These are phyloP conservation scores for Bombus superbus DNA, from an alignment of 1,140 invertebrate genomes.

Conservation along the genomic window DNA sequence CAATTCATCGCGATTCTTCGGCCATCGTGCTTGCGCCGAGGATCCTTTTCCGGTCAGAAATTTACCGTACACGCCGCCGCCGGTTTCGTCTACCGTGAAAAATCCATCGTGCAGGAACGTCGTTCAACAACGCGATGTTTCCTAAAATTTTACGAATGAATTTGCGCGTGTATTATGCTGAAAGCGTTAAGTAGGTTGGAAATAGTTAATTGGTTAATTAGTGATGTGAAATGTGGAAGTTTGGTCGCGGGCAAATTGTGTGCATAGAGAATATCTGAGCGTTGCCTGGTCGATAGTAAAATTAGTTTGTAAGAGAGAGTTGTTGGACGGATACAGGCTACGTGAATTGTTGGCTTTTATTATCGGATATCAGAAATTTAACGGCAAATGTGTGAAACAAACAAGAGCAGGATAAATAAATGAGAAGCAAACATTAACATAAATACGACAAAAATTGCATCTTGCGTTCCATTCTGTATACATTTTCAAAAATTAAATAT, in stretches of 20 bases:
- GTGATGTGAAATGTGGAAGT: not conserved
- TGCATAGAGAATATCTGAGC: too few species aligned
- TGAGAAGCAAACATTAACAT: too few species aligned
- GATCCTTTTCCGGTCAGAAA: constrained; percentile 46
- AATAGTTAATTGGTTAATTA: not conserved
- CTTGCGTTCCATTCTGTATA: too few species aligned
- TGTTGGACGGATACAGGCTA: not conserved
- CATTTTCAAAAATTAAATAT: too few species aligned
- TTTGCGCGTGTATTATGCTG: too few species aligned
- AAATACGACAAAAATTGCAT: too few species aligned
- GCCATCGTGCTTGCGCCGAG: not conserved
- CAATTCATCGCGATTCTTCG: constrained; percentile 4
- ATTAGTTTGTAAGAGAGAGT: not conserved
- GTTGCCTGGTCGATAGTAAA: not conserved
- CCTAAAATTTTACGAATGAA: not conserved
- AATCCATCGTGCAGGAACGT: not conserved
- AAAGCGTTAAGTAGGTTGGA: not conserved
- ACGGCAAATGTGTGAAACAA: too few species aligned
- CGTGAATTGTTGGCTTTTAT: too few species aligned
- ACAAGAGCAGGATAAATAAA: too few species aligned
- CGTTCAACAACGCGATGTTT: not conserved
- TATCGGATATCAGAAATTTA: too few species aligned
- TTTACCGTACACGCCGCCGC: constrained; percentile 32
- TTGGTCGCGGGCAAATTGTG: not conserved
- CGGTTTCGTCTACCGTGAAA: constrained; percentile 42